Evolutionary conservation across 2,888 invertebrate species (phyloP), one percentile per base, ranked within the genome.

Genomic region (Cheilosia urbana): DNA sequence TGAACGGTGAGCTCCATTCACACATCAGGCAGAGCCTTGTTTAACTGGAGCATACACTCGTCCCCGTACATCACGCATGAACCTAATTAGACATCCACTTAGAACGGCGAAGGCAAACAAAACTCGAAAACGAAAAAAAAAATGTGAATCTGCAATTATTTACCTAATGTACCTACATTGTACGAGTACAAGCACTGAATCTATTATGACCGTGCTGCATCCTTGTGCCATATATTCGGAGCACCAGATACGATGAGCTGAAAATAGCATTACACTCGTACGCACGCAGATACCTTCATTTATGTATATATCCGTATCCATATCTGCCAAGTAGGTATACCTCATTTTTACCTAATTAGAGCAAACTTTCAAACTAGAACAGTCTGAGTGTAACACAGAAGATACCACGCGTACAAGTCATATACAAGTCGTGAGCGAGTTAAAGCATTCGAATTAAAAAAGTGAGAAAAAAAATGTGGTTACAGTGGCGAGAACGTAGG

Each of bases 341-440:
- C 51, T 79, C 65, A 75, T 58, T 79, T 79, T 84, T 63, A 79
- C 73, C 83, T 84, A 84, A 84, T 84, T 84, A 84, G 83, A 69
- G 73, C 79, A 84, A 84, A 84, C 58, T 84, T 79, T 75, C 13
- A 65, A 84, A 84, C 63, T 84, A 58, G 83, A 42, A 60, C 83
- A 72, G 75, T 73, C 73, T 65, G 62, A 73, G 83, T 57, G 69
- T 75, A 84, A 65, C 40, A 78, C 68, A 78, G 62, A 78, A 78
- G 68, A 73, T 78, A 75, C 42, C 15, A 30, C n/a, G 27, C 49
- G 15, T 34, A 49, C 17, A 27, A 49, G 21, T 27, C 19, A 17
- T 30, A 9, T 9, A 9, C 30, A 9, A 45, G 21, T 49, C 49
- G 75, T 47, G 47, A 65, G 30, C 27, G 6, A 27, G 27, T 6